Evolutionary conservation across 2,888 invertebrate species (phyloP), one percentile per base, ranked within the genome.

Genomic region (Dynastes tityus): DNA sequence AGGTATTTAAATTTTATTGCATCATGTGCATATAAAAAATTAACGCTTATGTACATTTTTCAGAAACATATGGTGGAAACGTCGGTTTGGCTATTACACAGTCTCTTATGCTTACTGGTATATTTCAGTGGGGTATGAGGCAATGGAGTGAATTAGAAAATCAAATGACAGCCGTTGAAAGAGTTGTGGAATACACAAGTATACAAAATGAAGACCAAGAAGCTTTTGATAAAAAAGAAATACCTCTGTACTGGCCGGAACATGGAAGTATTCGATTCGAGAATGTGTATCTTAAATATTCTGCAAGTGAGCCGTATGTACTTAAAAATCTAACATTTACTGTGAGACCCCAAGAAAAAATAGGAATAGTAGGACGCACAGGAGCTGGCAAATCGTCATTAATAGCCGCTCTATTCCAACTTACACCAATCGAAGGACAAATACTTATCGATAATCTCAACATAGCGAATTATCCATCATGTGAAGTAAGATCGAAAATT

Each of bases 101-200:
- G 82, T 86, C 86, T 2, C 84, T 87, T 76, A 84, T 85, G 75
- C 80, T 88, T 61, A 86, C 86, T 0, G 86, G 87, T 45, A 93
- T 93, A 92, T 92, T 94, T 88, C 94, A 94, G 86, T 98, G 97
- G 96, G 97, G 96, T 40, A 96, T 98, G 93, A 82, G 85, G 27
- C 86, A 86, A 78, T 88, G 87, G 86, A 86, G 86, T 76, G 87
- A 87, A 79, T 77, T 88, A 58, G 88, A 88, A 86, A 96, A 96
- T 85, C 94, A 94, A 82, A 95, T 96, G 96, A 96, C 95, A 3
- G 94, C 95, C 2, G 97, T 98, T 0, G 98, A 98, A 88, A 92
- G 97, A 87, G 92, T 95, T 2, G 81, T 85, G 0, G 87, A 88
- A 80, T 87, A 87, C 75, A 85, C 83, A 2, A 81, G 81, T 13